Evolutionary conservation across 1,140 invertebrate species (phyloP).

Genomic region (Ptiloglossa arizonensis): DNA sequence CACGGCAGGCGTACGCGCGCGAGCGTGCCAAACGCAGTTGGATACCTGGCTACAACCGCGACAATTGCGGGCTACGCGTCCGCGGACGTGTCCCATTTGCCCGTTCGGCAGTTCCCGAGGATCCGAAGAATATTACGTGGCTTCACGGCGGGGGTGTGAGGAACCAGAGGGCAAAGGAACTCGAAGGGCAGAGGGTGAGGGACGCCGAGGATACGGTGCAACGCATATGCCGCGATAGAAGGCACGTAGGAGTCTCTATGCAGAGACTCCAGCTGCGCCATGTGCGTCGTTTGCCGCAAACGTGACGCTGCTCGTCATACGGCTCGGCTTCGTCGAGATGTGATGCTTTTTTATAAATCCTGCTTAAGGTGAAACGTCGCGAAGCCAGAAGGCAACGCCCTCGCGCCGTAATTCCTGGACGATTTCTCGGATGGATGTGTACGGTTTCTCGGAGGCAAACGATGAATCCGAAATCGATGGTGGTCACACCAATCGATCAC

Average conservation of each 20-base stretch:
- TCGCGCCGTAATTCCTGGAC: not conserved
- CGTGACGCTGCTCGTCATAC: constrained; percentile 74
- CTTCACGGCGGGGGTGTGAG: constrained; percentile 57
- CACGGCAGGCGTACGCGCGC: not conserved
- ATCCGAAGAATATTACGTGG: constrained; percentile 68
- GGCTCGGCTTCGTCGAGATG: constrained; percentile 41
- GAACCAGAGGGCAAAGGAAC: constrained; percentile 33
- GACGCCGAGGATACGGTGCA: constrained; percentile 24
- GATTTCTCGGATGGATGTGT: not conserved
- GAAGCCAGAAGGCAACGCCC: constrained; percentile 26
- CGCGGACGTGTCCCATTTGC: constrained; percentile 68
- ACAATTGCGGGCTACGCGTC: constrained; percentile 70
- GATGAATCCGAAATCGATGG: too few species aligned
- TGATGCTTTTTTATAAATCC: constrained; percentile 67
- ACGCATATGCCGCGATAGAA: constrained; percentile 68
- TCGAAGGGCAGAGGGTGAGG: not conserved
- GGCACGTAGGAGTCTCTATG: constrained; percentile 74
- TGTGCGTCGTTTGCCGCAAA: constrained; percentile 78
- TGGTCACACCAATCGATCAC: too few species aligned
- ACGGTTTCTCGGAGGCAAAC: not conserved
- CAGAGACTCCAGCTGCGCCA: constrained; percentile 74
- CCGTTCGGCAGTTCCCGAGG: constrained; percentile 62
- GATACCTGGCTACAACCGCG: constrained; percentile 58
- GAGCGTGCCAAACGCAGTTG: constrained; percentile 32
- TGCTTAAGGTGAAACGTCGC: constrained; percentile 55